Percentiles rank a stretch among this genome's conserved stretches.
Evolutionary conservation across 2,888 invertebrate species (phyloP).

Genomic region (Heliconius hortense): DNA sequence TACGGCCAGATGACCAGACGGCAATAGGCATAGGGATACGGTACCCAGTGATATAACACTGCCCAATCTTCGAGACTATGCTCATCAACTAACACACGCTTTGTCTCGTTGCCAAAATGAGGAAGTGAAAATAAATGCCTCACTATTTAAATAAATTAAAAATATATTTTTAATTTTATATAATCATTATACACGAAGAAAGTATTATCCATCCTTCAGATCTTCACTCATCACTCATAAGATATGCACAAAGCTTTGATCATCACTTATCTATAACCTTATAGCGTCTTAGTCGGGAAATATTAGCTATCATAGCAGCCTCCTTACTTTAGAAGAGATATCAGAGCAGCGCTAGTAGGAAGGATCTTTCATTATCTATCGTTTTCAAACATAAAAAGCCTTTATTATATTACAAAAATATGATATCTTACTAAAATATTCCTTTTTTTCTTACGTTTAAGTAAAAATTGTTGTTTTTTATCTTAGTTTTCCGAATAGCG

Average conservation of each 20-base stretch:
- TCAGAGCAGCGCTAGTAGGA: neutral
- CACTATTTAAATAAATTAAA: neutral
- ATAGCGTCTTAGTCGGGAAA: constrained; percentile 25
- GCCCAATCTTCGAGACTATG: too few relatives aligned
- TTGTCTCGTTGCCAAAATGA: neutral
- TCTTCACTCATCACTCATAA: constrained; percentile 34
- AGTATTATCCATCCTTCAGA: constrained; percentile 4
- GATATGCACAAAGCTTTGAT: constrained; percentile 41
- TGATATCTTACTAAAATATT: neutral
- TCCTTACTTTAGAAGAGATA: constrained; percentile 14
- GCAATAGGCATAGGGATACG: neutral
- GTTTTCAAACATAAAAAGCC: neutral
- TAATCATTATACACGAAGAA: neutral
- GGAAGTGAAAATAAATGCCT: neutral
- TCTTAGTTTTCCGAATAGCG: too few relatives aligned
- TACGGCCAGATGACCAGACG: too few relatives aligned
- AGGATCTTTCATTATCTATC: neutral
- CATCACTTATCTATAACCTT: constrained; percentile 34
- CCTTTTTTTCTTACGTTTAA: too few relatives aligned
- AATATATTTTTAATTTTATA: neutral
- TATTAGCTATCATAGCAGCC: constrained; percentile 31
- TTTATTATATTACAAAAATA: neutral
- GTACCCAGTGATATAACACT: neutral
- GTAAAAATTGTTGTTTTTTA: neutral
- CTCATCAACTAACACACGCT: neutral